phyloP scores from a whole-genome alignment of 2,797 vertebrate species.

The Eutrigla gurnardus region DNA sequence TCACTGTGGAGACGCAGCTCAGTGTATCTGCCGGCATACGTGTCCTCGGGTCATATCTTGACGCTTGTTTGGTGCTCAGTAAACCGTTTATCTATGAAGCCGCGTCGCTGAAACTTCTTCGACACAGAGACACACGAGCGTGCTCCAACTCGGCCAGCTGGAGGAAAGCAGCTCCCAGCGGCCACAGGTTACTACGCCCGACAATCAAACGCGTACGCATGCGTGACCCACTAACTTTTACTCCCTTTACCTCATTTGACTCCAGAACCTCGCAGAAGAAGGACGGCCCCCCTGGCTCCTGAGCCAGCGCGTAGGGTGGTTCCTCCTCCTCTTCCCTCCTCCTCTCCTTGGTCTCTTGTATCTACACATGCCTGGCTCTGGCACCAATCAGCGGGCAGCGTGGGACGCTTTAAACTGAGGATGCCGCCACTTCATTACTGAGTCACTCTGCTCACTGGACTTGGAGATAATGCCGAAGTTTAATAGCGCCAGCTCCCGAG shows the following conservation, averaged over 20 bases:
- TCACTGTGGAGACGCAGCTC: not conserved
- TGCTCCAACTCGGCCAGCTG: conserved; percentile 45
- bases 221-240: conserved; percentile 86
- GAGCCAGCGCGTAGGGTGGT: conserved; percentile 61
- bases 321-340: conserved; percentile 67
- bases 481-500: not conserved
- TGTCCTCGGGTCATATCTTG: not conserved
- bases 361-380: conserved; percentile 77
- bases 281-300: conserved; percentile 70
- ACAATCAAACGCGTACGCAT: conserved; percentile 70
- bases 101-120: conserved; percentile 34
- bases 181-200: conserved; percentile 73
- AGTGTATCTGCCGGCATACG: not conserved
- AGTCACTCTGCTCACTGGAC: conserved; percentile 36
- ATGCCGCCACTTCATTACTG: conserved; percentile 54
- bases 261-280: conserved; percentile 78
- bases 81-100: conserved; percentile 36
- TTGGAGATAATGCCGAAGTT: conserved; percentile 44
- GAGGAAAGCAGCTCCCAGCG: conserved; percentile 51
- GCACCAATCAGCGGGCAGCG: conserved; percentile 85
- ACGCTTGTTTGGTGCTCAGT: conserved; percentile 19
- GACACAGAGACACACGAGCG: conserved; percentile 58
- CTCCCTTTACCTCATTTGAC: conserved; percentile 86
- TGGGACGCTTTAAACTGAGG: conserved; percentile 85
- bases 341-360: conserved; percentile 65